Conservation (phyloP, 2,113 vertebrate species). For the Zapornia atra region DNA sequence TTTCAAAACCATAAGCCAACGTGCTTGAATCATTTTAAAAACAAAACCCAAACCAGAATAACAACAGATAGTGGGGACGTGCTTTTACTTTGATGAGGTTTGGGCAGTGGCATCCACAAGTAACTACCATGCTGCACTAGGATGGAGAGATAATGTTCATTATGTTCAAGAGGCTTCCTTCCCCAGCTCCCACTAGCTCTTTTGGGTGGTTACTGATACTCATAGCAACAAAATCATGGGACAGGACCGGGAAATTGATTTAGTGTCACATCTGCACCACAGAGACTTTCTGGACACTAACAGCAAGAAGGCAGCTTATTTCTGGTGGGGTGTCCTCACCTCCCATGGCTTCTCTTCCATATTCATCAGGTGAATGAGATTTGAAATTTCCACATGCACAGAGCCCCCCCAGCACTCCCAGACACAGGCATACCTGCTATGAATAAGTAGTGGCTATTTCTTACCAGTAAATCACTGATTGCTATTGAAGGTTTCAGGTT, state of each 20-base stretch:
- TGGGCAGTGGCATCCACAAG: not conserved
- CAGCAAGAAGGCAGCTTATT: not conserved
- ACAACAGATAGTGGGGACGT: not conserved
- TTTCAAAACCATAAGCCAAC: not conserved
- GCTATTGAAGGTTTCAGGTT: not conserved
- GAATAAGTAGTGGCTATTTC: not conserved
- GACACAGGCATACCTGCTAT: not conserved
- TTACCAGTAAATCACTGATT: not conserved
- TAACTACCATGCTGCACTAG: not conserved
- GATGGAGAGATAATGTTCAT: not conserved
- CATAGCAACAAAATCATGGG: not conserved
- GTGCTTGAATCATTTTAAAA: not conserved
- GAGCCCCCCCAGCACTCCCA: not conserved
- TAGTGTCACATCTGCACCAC: not conserved
- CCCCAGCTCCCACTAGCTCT: not conserved
- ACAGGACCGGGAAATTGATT: not conserved
- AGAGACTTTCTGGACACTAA: not conserved
- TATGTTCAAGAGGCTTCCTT: not conserved
- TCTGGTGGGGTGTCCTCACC: not conserved
- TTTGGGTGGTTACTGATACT: not conserved
- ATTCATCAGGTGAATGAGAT: not conserved
- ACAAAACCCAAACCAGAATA: not conserved
- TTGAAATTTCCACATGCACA: not conserved
- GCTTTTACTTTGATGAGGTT: not conserved
- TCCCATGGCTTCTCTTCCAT: not conserved